phyloP scores from a whole-genome alignment of 2,888 invertebrate species.

The Oxystoma pomonae region DNA sequence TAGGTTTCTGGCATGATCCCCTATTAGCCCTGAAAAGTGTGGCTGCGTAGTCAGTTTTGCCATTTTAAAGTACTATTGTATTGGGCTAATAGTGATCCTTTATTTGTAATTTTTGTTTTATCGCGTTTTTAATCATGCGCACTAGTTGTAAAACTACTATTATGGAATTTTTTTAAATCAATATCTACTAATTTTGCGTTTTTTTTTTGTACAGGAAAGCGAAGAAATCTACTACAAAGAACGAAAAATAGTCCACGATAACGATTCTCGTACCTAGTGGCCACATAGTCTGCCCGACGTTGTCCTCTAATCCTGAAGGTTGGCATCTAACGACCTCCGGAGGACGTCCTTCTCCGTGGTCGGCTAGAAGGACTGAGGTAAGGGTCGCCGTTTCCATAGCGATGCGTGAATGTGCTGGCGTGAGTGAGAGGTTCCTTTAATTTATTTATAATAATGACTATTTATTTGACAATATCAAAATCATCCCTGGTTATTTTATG shows the following conservation, averaged over 20 bases:
- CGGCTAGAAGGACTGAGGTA: not conserved
- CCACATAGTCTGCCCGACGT: constrained; percentile 67
- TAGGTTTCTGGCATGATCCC: too few species aligned
- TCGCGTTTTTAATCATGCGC: too few species aligned
- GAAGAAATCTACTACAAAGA: constrained; percentile 98
- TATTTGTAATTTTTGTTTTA: too few species aligned
- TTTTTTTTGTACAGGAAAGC: constrained; percentile 58
- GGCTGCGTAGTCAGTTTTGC: too few species aligned
- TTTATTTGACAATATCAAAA: too few species aligned
- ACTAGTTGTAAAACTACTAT: too few species aligned
- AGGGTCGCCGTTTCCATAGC: not conserved
- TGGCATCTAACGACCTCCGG: constrained; percentile 14
- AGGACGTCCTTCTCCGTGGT: constrained; percentile 1
- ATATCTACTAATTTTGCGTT: too few species aligned
- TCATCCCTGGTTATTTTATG: too few species aligned
- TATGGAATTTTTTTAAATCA: too few species aligned
- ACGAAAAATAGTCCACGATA: constrained; percentile 77
- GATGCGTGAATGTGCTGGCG: not conserved
- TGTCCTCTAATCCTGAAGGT: constrained; percentile 55
- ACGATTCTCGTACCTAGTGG: constrained; percentile 59
- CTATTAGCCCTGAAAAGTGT: too few species aligned
- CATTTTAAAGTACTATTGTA: too few species aligned
- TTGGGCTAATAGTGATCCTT: too few species aligned
- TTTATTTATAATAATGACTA: not conserved
- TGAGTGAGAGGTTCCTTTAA: not conserved